A percentile compares a stretch with the other conserved stretches of the same genome.
Evolutionary conservation across 2,113 vertebrate species (phyloP).

Genomic region (Rhizomys pruinosus): DNA sequence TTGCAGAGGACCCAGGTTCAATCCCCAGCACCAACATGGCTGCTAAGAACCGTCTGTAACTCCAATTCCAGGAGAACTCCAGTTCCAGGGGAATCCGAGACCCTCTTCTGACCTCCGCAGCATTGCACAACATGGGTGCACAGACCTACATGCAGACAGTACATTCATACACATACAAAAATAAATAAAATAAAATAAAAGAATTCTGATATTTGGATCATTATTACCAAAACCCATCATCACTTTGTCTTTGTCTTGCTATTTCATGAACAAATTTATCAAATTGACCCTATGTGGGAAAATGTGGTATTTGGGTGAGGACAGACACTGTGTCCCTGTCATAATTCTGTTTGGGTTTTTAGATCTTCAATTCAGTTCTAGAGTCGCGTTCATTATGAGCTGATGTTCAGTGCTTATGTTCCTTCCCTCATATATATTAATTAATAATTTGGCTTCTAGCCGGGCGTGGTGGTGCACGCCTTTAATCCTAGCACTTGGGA

Average conservation of each 20-base stretch:
- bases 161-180: too few species aligned
- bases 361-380: neutral
- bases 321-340: neutral
- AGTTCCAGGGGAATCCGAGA: too few species aligned
- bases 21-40: too few species aligned
- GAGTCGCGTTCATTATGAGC: conserved; percentile 11
- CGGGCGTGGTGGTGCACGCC: too few species aligned
- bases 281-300: neutral
- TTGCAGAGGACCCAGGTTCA: too few species aligned
- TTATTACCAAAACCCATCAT: neutral
- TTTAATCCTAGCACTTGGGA: too few species aligned
- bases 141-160: too few species aligned
- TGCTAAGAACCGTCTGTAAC: too few species aligned
- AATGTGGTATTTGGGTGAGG: conserved; percentile 46
- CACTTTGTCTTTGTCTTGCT: neutral
- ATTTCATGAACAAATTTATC: neutral
- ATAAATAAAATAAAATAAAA: too few species aligned
- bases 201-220: neutral
- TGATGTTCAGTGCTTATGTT: neutral
- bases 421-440: neutral
- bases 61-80: too few species aligned
- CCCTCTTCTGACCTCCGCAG: too few species aligned
- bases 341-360: conserved; percentile 29
- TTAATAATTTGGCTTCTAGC: conserved; percentile 5
- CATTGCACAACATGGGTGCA: too few species aligned